Base-by-base conservation (phyloP, 2,797 vertebrate genomes). In the Crotalus adamanteus region DNA sequence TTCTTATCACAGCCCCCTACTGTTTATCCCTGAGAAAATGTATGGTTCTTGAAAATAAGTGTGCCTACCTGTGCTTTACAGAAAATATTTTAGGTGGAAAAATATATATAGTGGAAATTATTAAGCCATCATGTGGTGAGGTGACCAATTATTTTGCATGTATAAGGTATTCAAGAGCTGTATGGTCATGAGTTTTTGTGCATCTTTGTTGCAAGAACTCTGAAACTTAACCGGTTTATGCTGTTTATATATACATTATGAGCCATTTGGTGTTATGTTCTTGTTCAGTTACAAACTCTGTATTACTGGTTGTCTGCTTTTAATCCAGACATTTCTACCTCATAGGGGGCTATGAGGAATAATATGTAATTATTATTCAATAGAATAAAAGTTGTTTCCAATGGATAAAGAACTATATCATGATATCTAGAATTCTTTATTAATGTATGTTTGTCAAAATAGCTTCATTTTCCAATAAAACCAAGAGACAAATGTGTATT, bases 71-170 rank as follows among this genome's bases (percentile, higher is more conserved):
- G 42, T 86, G 47, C 12, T 51, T 93, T 92, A 89, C 86, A 91
- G 60, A 88, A 61, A 87, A 92, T 5, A 31, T 59, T 93, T 95
- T 56, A 42, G 60, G 59, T 92, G 57, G 89, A 90, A 28, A 73
- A 57, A 55, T 85, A 91, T 22, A 73, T 59, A 91, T 57, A 63
- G 0, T 6, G 3, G 8, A 47, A 88, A 87, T 69, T 55, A 94
- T 56, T 65, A 88, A 0, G 1, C 56, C 87, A 93, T 93, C 78
- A 91, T 56, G 37, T 61, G 87, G 5, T 37, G 31, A 55, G 7
- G 91, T 92, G 63, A 47, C 3, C 94, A 92, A 94, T 78, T 56
- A 87, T 78, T 90, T 87, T 78, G 28, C 90, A 57, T 86, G 69
- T 47, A 61, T 88, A 55, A 87, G 86, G n/a, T 85, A 13, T 65